Evolutionary conservation across 2,113 vertebrate species (phyloP).

Genomic region (Salminus brasiliensis): DNA sequence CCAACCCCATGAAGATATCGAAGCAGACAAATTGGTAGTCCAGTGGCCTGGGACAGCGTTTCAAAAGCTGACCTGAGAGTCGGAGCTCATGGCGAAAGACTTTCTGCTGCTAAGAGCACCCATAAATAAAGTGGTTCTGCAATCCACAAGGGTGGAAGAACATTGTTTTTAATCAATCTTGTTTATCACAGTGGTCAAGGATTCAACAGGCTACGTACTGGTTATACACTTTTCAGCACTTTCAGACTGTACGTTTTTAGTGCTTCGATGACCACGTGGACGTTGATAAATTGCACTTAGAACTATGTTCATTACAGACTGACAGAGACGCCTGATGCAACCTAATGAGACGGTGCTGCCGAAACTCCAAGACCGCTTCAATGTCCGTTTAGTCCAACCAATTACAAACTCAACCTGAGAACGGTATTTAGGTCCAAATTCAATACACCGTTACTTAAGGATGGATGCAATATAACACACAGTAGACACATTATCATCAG

Average conservation of each 20-base stretch:
- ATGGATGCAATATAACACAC: not conserved
- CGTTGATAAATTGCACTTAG: not conserved
- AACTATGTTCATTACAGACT: conserved; percentile 17
- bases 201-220: not conserved
- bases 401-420: not conserved
- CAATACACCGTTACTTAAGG: conserved; percentile 2
- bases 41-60: conserved; percentile 20
- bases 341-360: not conserved
- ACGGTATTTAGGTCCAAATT: not conserved
- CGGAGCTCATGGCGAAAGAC: not conserved
- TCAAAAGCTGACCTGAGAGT: conserved; percentile 28
- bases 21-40: conserved; percentile 45
- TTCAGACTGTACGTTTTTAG: not conserved
- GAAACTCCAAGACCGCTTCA: not conserved
- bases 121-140: conserved; percentile 34
- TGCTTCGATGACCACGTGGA: not conserved
- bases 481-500: not conserved
- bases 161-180: conserved; percentile 41
- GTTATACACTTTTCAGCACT: not conserved
- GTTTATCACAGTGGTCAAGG: conserved; percentile 30
- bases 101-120: not conserved
- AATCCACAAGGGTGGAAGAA: not conserved
- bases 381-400: not conserved
- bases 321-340: not conserved
- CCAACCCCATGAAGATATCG: conserved; percentile 40